Base-by-base conservation (phyloP, 1,140 invertebrate genomes). In the Dufourea novaeangliae region DNA sequence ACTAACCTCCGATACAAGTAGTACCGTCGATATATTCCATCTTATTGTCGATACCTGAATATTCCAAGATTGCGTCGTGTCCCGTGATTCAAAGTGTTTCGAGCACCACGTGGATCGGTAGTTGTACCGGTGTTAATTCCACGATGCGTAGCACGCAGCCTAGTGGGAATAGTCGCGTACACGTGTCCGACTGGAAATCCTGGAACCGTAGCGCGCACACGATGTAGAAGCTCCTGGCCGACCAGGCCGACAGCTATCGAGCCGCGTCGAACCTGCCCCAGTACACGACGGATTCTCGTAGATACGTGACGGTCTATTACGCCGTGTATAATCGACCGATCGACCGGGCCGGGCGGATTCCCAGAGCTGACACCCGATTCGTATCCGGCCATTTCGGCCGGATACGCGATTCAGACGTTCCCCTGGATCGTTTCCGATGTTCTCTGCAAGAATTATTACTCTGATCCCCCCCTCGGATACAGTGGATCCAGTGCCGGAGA, bases 321-420 rank as follows among this genome's bases (percentile, higher is more conserved):
- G 25, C 50, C 54, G 52, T 44, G 73, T 70, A 84, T 85, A 84
- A 85, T 85, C 83, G 78, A 75, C 66, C 82, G 67, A 54, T 78
- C 79, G 78, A 78, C 68, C 73, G 50, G 44, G 37, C 68, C 73
- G 50, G 44, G 37, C 41, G 70, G 77, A 84, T 84, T 79, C 76
- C 78, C 82, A 83, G 39, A 41, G 67, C 80, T 79, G 82, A 83
- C 82, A 79, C 75, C 80, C 82, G 69, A 79, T 78, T 83, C 80
- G 80, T 72, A 82, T 83, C 80, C 74, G 82, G 67, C 78, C 82
- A 74, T 82, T 77, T 82, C 80, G 75, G 50, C 63, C 62, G 77
- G 80, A 83, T 82, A 82, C 69, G 80, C 69, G 80, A 82, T 83
- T 83, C 67, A 82, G 80, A 78, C 80, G 74, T 76, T 12, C 66